Evolutionary conservation across 2,113 vertebrate genomes (phyloP).

Genomic region (Isichthys henryi): DNA sequence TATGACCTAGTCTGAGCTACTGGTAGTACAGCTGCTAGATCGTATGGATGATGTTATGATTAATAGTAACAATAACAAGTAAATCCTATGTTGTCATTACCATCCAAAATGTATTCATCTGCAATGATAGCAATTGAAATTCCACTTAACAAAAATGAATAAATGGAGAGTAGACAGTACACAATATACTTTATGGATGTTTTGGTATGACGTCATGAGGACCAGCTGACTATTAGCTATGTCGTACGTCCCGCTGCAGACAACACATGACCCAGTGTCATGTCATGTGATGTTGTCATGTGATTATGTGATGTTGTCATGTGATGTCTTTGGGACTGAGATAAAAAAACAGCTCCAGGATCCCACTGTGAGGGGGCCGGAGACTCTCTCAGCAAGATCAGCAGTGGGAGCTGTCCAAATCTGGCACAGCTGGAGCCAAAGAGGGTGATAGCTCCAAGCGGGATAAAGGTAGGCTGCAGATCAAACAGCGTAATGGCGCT

Average conservation of each 20-base stretch:
- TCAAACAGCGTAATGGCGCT: not conserved
- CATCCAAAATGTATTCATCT: not conserved
- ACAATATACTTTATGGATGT: not conserved
- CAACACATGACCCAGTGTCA: not conserved
- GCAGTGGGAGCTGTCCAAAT: constrained; percentile 1
- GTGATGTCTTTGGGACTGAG: not conserved
- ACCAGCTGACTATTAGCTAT: not conserved
- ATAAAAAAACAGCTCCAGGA: not conserved
- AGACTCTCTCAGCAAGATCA: not conserved
- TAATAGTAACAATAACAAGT: not conserved
- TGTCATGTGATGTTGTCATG: not conserved
- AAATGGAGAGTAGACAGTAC: not conserved
- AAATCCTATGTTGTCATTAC: not conserved
- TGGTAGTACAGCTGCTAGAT: not conserved
- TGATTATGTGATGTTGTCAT: not conserved
- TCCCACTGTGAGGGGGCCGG: not conserved
- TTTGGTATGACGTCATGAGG: not conserved
- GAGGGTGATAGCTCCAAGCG: not conserved
- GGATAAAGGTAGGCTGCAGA: not conserved
- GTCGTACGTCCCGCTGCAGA: not conserved
- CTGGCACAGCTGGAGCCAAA: not conserved
- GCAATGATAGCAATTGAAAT: not conserved
- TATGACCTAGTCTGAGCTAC: not conserved
- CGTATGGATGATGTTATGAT: not conserved
- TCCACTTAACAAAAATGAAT: not conserved